Conservation (phyloP, 2,888 invertebrate species). For the Dusona sp. region DNA sequence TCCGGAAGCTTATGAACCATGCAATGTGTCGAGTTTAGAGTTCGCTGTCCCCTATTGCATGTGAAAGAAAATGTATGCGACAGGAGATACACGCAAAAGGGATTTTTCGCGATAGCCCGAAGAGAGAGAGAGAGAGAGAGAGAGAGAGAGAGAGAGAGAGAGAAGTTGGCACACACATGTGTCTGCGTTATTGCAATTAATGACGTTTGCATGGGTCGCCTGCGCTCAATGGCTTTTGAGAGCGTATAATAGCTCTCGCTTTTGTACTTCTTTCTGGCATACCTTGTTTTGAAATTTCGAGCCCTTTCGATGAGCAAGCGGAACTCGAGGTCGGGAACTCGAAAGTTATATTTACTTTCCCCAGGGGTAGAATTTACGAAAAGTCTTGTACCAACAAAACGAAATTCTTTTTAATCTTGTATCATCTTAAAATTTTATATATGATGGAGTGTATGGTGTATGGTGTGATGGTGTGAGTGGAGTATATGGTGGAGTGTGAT, state of each 20-base stretch:
- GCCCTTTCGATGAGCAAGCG: constrained; percentile 15
- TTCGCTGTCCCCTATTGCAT: constrained; percentile 51
- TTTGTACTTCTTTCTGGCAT: background rate
- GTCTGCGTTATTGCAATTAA: constrained; percentile 33
- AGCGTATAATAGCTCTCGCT: constrained; percentile 2
- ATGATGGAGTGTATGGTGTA: background rate
- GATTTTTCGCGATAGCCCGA: background rate
- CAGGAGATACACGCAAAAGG: constrained; percentile 20
- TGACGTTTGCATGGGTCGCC: constrained; percentile 40
- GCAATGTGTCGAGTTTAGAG: constrained; percentile 43
- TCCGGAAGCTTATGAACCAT: constrained; percentile 43
- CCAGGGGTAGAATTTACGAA: background rate
- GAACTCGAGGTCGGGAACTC: background rate
- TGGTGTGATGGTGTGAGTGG: too few species aligned
- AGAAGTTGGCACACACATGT: constrained; percentile 10
- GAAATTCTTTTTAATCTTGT: background rate
- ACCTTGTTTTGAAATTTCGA: constrained; percentile 38
- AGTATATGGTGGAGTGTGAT: too few species aligned
- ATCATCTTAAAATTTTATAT: background rate
- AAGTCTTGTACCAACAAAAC: background rate
- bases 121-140: background rate
- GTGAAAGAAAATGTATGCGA: constrained; percentile 12
- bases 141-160: constrained; percentile 3
- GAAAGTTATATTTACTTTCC: background rate
- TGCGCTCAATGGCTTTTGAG: constrained; percentile 32